Conservation (phyloP, 2,797 vertebrate species). For the Kryptopterus vitreolus region DNA sequence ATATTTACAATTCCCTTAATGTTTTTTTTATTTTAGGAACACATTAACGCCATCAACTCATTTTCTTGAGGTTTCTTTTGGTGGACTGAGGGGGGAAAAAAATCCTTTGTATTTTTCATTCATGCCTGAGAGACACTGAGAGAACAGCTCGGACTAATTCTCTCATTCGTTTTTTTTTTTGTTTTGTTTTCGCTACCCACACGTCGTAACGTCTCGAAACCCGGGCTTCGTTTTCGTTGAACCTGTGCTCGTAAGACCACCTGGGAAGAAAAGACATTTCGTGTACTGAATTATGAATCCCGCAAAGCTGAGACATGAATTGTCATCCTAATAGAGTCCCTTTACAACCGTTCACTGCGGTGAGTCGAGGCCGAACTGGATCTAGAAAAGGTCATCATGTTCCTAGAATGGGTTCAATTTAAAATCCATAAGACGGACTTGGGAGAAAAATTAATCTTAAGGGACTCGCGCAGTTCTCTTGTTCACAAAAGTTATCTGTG, state of each 20-base stretch:
- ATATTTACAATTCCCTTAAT: background rate
- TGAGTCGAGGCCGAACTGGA: slow-evolving; percentile 48
- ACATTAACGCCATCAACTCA: background rate
- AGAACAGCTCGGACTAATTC: slow-evolving; percentile 1
- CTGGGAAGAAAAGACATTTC: slow-evolving; percentile 10
- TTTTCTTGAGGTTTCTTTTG: background rate
- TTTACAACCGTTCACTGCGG: slow-evolving; percentile 52
- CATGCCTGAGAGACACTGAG: background rate
- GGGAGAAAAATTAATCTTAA: slow-evolving; percentile 57
- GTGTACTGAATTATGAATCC: slow-evolving; percentile 42
- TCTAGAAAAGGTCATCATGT: slow-evolving; percentile 55
- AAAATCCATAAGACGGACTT: slow-evolving; percentile 53
- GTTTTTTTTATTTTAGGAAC: slow-evolving; percentile 10
- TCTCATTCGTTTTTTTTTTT: background rate
- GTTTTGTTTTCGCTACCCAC: background rate
- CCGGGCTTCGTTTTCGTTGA: slow-evolving; percentile 25
- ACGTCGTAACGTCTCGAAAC: background rate
- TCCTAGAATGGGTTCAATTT: slow-evolving; percentile 57
- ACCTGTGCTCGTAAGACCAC: slow-evolving; percentile 10
- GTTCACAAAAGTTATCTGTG: slow-evolving; percentile 56
- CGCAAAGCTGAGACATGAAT: slow-evolving; percentile 47
- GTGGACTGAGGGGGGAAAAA: background rate
- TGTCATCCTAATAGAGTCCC: slow-evolving; percentile 58
- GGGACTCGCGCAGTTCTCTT: slow-evolving; percentile 50
- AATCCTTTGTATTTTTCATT: background rate